These are phyloP conservation scores for Drosophila pruinosa DNA, from an alignment of 1,140 invertebrate genomes.

Conservation along the genomic window DNA sequence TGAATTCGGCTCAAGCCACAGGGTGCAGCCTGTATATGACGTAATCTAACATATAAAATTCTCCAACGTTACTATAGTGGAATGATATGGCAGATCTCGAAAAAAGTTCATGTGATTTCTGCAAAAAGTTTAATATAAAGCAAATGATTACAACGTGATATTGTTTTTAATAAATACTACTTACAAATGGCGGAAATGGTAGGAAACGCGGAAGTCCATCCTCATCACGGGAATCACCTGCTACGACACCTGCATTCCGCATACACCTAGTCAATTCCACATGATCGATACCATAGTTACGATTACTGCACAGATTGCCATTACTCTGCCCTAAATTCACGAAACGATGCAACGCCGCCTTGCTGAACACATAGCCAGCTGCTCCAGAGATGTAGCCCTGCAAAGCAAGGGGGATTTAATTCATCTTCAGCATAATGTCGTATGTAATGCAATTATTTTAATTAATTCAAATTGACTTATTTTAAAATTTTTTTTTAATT, in stretches of 20 bases:
- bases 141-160: conserved; percentile 21
- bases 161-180: conserved; percentile 80
- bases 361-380: conserved; percentile 94
- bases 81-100: conserved; percentile 97
- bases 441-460: no score
- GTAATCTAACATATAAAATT: conserved; percentile 98
- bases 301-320: conserved; percentile 86
- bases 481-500: no score
- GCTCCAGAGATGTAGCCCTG: conserved; percentile 96
- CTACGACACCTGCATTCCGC: conserved; percentile 91
- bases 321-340: conserved; percentile 88
- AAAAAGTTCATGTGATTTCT: conserved; percentile 89
- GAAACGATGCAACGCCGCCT: conserved; percentile 88
- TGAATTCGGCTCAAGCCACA: conserved; percentile 86
- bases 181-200: conserved; percentile 90
- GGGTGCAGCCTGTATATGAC: conserved; percentile 95
- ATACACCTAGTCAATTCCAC: conserved; percentile 96
- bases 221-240: conserved; percentile 92
- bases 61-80: conserved; percentile 94
- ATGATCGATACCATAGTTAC: conserved; percentile 92
- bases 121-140: conserved; percentile 83
- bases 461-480: no score
- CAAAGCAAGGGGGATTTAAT: neutral
- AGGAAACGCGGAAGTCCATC: conserved; percentile 94
- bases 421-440: no score